Evolutionary conservation across 92 coral and sea anemone genomes (phyloP).

Genomic region (Palythoa grandis): DNA sequence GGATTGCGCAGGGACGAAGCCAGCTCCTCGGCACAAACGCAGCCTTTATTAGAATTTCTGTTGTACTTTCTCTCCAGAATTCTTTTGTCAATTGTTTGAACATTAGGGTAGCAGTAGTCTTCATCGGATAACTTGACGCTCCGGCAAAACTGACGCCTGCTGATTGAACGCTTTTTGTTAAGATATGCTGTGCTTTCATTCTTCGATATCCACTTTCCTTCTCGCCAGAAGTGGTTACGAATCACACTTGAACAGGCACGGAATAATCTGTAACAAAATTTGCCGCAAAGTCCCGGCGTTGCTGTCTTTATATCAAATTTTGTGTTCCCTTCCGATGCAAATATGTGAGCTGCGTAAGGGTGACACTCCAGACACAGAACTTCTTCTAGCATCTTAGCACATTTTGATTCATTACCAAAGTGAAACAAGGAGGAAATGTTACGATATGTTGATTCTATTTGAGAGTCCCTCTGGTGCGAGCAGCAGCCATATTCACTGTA

Average conservation of each 20-base stretch:
- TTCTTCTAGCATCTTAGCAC: constrained; percentile 65
- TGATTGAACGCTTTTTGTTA: not conserved
- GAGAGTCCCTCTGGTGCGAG: constrained; percentile 58
- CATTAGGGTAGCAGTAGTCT: constrained; percentile 88
- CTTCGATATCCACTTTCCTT: constrained; percentile 55
- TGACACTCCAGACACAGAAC: constrained; percentile 89
- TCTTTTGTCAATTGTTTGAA: constrained; percentile 59
- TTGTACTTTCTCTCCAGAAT: constrained; percentile 67
- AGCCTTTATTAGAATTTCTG: constrained; percentile 59
- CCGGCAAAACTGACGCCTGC: constrained; percentile 55
- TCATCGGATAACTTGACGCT: constrained; percentile 55
- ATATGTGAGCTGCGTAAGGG: constrained; percentile 92
- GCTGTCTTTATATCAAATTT: constrained; percentile 66
- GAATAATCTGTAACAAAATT: constrained; percentile 59
- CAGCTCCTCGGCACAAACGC: constrained; percentile 79
- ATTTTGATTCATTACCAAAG: constrained; percentile 51
- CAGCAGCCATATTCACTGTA: constrained; percentile 88
- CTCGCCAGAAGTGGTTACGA: constrained; percentile 48
- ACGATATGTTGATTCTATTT: constrained; percentile 50
- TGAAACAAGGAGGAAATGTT: constrained; percentile 49
- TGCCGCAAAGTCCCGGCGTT: constrained; percentile 77
- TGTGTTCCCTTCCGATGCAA: constrained; percentile 84
- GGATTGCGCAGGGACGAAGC: constrained; percentile 80
- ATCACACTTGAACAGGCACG: constrained; percentile 61
- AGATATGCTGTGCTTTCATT: not conserved